Conservation (phyloP, 2,113 vertebrate genomes). For the Istiophorus platypterus region DNA sequence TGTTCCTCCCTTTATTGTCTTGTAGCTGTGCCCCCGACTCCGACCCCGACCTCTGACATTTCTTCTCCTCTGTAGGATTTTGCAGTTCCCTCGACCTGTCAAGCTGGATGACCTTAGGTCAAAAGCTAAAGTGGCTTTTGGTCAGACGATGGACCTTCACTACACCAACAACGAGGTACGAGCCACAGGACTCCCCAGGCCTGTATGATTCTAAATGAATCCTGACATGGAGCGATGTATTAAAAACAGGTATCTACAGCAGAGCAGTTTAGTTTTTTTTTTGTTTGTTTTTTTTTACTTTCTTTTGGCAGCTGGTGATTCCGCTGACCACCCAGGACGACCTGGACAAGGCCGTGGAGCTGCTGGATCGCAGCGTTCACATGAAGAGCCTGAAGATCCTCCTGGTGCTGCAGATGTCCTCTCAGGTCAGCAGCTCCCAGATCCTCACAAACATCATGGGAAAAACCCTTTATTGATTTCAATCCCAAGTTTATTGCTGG, state of each 20-base stretch:
- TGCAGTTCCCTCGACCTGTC: slow-evolving; percentile 95
- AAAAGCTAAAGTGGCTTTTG: slow-evolving; percentile 96
- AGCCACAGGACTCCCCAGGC: background rate
- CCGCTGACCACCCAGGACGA: slow-evolving; percentile 97
- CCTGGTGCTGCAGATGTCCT: slow-evolving; percentile 90
- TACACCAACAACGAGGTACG: slow-evolving; percentile 99
- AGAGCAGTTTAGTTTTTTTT: too few species aligned
- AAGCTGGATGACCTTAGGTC: slow-evolving; percentile 92
- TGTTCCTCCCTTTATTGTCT: background rate
- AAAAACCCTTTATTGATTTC: background rate
- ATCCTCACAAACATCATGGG: background rate
- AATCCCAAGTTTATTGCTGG: too few species aligned
- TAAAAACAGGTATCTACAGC: too few species aligned
- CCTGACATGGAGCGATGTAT: fast-evolving
- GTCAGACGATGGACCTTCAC: slow-evolving; percentile 96
- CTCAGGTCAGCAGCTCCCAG: slow-evolving; percentile 85
- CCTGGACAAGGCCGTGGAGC: slow-evolving; percentile 96
- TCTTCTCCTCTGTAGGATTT: slow-evolving; percentile 85
- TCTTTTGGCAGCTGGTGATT: slow-evolving; percentile 90
- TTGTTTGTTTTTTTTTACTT: too few species aligned
- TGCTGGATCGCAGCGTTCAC: slow-evolving; percentile 96
- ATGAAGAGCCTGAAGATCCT: slow-evolving; percentile 99
- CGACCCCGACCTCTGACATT: slow-evolving; percentile 32
- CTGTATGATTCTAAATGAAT: background rate
- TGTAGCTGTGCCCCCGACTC: background rate